Conservation (phyloP, 1,140 invertebrate species). For the Papilio machaon region DNA sequence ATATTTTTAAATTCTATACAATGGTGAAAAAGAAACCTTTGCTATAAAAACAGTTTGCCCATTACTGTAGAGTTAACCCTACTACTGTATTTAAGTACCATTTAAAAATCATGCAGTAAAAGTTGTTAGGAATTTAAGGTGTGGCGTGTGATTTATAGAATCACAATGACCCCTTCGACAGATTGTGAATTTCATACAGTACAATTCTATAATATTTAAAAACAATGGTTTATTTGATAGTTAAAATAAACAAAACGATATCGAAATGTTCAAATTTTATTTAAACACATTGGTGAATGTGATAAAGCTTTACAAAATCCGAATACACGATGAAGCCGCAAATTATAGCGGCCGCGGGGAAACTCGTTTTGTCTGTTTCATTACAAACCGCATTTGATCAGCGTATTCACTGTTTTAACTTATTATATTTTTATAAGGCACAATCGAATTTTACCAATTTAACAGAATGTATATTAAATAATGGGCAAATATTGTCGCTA, state of each 20-base stretch:
- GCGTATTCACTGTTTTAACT: conserved; percentile 57
- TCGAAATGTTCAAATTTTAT: conserved; percentile 14
- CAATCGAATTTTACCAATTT: conserved; percentile 29
- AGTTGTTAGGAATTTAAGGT: conserved; percentile 9
- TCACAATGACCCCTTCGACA: background rate
- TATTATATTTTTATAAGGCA: conserved; percentile 20
- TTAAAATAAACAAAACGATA: conserved; percentile 10
- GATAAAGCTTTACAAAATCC: conserved; percentile 42
- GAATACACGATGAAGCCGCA: conserved; percentile 54
- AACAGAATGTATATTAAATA: background rate
- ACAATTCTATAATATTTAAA: background rate
- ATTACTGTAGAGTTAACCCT: background rate
- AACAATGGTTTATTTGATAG: background rate
- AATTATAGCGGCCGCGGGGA: conserved; percentile 64
- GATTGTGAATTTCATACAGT: background rate
- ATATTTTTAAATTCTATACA: no score
- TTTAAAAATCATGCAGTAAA: conserved; percentile 3
- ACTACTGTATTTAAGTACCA: background rate
- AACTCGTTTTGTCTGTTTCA: conserved; percentile 68
- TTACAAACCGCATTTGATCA: conserved; percentile 66
- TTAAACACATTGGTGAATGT: conserved; percentile 25
- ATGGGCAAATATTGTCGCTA: background rate
- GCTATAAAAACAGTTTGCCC: no score
- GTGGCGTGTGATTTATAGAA: conserved; percentile 4
- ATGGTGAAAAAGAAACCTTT: no score